Percentiles rank a stretch among this genome's conserved stretches.
These are phyloP conservation scores for Drosophila mettleri DNA, from an alignment of 2,888 invertebrate species.

Conservation along the genomic window DNA sequence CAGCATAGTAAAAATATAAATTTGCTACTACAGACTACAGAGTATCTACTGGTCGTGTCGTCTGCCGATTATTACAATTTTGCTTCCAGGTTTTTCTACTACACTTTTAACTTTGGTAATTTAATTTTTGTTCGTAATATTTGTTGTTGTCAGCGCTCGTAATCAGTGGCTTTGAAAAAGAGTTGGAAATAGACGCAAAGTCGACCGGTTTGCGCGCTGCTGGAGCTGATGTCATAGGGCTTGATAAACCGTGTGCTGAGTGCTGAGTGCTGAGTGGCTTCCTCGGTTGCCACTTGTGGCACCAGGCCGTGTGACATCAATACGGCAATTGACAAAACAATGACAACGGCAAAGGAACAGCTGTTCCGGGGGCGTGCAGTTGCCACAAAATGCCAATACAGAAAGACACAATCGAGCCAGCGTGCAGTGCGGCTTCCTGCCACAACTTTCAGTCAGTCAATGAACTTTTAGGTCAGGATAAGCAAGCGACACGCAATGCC, in stretches of 20 bases:
- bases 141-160: conserved; percentile 32
- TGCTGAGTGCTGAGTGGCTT: conserved; percentile 39
- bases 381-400: conserved; percentile 66
- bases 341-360: conserved; percentile 34
- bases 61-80: neutral
- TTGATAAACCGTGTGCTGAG: conserved; percentile 28
- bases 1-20: neutral
- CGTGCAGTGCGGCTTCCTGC: conserved; percentile 39
- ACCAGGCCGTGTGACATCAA: conserved; percentile 53
- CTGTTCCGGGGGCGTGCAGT: conserved; percentile 31
- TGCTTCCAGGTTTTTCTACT: conserved; percentile 31
- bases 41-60: neutral
- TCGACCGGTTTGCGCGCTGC: conserved; percentile 69
- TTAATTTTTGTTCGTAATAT: conserved; percentile 32
- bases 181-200: conserved; percentile 39
- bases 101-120: conserved; percentile 47
- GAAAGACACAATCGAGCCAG: conserved; percentile 24
- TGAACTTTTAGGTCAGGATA: conserved; percentile 72
- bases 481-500: conserved; percentile 57
- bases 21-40: neutral
- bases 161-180: conserved; percentile 70
- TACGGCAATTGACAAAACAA: conserved; percentile 71
- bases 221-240: conserved; percentile 71
- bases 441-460: conserved; percentile 61
- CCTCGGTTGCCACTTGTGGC: conserved; percentile 55